phyloP scores from a whole-genome alignment of 2,113 vertebrate species.

The Pontoporia blainvillei region DNA sequence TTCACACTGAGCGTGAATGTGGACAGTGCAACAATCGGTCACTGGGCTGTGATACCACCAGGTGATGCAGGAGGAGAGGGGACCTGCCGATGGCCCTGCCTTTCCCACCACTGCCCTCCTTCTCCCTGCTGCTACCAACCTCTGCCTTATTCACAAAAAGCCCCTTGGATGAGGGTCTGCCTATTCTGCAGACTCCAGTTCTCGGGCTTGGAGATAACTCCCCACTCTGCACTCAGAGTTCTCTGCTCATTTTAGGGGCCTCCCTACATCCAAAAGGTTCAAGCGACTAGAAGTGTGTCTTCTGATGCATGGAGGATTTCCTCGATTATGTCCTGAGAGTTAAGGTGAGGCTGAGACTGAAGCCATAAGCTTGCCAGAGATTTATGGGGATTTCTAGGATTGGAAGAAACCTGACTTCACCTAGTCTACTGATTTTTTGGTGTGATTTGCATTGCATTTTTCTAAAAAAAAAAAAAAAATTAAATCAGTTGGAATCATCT shows the following conservation, averaged over 20 bases:
- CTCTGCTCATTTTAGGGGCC: not conserved
- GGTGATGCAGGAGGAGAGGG: not conserved
- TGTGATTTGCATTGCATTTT: not conserved
- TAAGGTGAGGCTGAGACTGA: not conserved
- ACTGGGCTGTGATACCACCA: not conserved
- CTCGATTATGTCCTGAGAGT: not conserved
- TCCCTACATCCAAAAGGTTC: not conserved
- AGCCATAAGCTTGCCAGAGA: not conserved
- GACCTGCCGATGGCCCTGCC: not conserved
- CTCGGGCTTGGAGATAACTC: not conserved
- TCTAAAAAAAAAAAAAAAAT: not conserved
- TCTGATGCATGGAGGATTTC: not conserved
- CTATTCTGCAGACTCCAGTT: not conserved
- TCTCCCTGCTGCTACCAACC: not conserved
- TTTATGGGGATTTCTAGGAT: not conserved
- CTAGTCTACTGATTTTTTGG: not conserved
- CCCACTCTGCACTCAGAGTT: not conserved
- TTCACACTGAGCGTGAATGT: not conserved
- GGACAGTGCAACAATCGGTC: rapidly evolving
- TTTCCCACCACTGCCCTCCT: not conserved
- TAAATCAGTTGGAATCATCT: not conserved
- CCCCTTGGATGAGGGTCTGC: not conserved
- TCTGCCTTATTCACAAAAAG: not conserved
- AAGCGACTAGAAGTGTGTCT: not conserved
- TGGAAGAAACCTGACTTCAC: not conserved